Percentiles rank a stretch among this genome's conserved stretches.
These are phyloP conservation scores for Ciconia boyciana DNA, from an alignment of 2,113 vertebrate genomes.

Conservation along the genomic window DNA sequence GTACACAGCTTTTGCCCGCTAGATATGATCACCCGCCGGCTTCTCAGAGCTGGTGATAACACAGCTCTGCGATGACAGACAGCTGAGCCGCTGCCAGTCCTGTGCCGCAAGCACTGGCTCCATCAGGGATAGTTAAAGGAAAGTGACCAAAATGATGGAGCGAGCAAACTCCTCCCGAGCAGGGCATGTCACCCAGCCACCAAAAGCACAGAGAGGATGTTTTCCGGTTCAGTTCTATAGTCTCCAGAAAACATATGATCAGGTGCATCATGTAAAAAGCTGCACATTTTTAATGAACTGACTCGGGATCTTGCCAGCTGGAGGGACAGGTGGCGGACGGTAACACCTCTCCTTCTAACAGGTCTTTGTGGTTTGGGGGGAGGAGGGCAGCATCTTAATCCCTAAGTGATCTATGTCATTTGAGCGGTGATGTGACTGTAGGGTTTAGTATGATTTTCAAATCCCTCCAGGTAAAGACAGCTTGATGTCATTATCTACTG, in stretches of 20 bases:
- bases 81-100: background rate
- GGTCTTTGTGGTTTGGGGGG: background rate
- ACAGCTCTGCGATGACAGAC: background rate
- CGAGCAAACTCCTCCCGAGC: background rate
- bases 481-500: background rate
- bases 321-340: background rate
- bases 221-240: background rate
- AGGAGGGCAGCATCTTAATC: background rate
- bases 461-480: background rate
- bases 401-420: background rate
- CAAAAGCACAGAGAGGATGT: background rate
- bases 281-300: background rate
- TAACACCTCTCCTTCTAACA: background rate
- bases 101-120: background rate
- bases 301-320: background rate
- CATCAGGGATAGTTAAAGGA: background rate
- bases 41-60: background rate
- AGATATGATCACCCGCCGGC: fast-evolving
- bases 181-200: background rate
- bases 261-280: background rate
- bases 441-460: background rate
- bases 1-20: background rate
- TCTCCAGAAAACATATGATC: background rate
- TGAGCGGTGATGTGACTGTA: background rate
- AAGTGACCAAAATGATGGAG: background rate